A percentile compares a stretch with the other conserved stretches of the same genome.
phyloP scores from a whole-genome alignment of 1,140 invertebrate species.

The Orius insidiosus region DNA sequence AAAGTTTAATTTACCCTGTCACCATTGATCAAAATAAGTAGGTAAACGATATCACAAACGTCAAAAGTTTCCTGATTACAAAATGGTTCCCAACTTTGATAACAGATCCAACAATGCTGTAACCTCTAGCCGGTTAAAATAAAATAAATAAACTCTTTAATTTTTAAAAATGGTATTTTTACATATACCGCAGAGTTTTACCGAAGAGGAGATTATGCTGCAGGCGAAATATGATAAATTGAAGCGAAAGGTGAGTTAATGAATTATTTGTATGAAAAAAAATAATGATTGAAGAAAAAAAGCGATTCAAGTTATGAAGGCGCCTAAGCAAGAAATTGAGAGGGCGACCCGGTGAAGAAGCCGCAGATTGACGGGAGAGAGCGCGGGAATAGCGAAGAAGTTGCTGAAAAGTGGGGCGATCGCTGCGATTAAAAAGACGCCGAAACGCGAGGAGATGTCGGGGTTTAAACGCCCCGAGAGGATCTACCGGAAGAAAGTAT shows the following conservation, averaged over 20 bases:
- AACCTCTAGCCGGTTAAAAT: no score
- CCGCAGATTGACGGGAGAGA: constrained; percentile 71
- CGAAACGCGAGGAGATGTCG: constrained; percentile 60
- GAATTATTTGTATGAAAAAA: no score
- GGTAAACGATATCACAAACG: no score
- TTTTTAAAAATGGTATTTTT: constrained; percentile 61
- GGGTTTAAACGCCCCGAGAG: constrained; percentile 33
- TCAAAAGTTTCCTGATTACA: no score
- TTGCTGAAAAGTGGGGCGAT: constrained; percentile 89
- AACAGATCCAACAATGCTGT: no score
- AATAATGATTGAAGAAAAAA: constrained; percentile 62
- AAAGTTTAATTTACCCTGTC: no score
- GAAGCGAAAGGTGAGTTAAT: constrained; percentile 58
- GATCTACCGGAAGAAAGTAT: constrained; percentile 24
- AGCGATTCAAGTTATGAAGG: constrained; percentile 70
- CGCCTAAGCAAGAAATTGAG: constrained; percentile 74
- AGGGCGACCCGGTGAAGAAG: constrained; percentile 33
- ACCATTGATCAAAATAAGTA: no score
- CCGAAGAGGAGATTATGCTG: constrained; percentile 84
- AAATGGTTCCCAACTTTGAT: no score
- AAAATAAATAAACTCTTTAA: no score
- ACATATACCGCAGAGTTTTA: constrained; percentile 76
- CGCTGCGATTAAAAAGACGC: constrained; percentile 58
- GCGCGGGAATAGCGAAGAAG: constrained; percentile 85
- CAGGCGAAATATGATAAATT: constrained; percentile 87